Base-by-base conservation (phyloP, 2,888 invertebrate genomes). In the Oeneis ivallda region DNA sequence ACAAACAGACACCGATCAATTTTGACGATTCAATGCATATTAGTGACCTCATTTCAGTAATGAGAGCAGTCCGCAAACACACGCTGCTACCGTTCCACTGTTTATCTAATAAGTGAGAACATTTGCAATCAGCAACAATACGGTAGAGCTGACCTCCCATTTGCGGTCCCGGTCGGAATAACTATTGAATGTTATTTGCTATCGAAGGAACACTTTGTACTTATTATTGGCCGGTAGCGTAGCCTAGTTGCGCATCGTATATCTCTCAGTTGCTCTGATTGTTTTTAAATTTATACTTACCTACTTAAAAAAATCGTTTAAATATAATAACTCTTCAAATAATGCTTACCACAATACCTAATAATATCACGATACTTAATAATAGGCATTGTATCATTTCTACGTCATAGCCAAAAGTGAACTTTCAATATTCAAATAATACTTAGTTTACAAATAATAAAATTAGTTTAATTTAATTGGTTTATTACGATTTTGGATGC, bases 41-140 rank as follows among this genome's bases (percentile, higher is more conserved):
- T 84, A 84, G 79, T 77, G 81, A 79, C 80, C 78, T 81, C 83
- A 85, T 89, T 85, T 76, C 79, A 77, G 79, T 87, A 89, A 89
- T 86, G 86, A 88, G 87, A 82, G 83, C 81, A 83, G 82, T 86
- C 81, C 79, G 74, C 85, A 87, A 89, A 89, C 85, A 87, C 86
- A 87, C 83, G 76, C 77, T 78, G 70, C 75, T 72, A 74, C 73
- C 69, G 69, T 74, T 70, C 26, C 26, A 41, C 74, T 82, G 83
- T 87, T 86, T 88, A 86, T 85, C 84, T 79, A 82, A 78, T 78
- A 74, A 76, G 76, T 72, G 78, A 75, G 80, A 81, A 82, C 85
- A 83, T 81, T 86, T 79, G 84, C 87, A 84, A 86, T 84, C 86
- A 83, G 78, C 72, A 74, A 74, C 79, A 74, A 79, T 79, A 78